Conservation (phyloP, 2,113 vertebrate species). For the Columba livia region DNA sequence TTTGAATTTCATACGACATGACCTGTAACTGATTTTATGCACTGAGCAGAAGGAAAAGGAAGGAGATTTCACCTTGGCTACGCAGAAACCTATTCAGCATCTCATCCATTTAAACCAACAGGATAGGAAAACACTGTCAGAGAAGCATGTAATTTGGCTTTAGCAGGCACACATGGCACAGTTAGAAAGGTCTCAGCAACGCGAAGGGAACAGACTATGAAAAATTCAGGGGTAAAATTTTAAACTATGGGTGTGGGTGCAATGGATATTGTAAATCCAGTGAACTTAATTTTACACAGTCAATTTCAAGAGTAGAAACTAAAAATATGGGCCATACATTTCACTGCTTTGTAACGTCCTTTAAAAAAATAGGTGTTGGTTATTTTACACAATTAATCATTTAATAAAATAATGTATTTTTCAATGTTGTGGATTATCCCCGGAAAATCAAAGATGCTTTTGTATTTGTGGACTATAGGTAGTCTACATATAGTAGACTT, state of each 20-base stretch:
- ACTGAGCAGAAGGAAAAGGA: neutral
- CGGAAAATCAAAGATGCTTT: neutral
- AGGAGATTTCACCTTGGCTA: neutral
- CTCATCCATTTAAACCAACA: neutral
- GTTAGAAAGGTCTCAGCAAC: neutral
- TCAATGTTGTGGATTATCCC: neutral
- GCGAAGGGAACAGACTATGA: neutral
- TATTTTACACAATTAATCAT: neutral
- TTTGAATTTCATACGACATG: neutral
- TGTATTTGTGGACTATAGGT: neutral
- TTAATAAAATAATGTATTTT: neutral
- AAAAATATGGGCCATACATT: neutral
- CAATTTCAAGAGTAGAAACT: neutral
- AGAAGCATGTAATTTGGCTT: neutral
- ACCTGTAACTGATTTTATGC: neutral
- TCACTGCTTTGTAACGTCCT: neutral
- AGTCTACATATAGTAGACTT: too few species aligned
- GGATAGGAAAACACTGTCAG: neutral
- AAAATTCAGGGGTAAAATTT: neutral
- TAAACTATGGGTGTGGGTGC: neutral
- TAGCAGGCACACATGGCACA: neutral
- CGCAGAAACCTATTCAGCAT: neutral
- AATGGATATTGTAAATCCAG: neutral
- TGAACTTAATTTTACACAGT: neutral
- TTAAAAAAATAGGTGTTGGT: neutral